These are phyloP conservation scores for Leptinotarsa haldemani DNA, from an alignment of 2,888 invertebrate species.

Conservation along the genomic window DNA sequence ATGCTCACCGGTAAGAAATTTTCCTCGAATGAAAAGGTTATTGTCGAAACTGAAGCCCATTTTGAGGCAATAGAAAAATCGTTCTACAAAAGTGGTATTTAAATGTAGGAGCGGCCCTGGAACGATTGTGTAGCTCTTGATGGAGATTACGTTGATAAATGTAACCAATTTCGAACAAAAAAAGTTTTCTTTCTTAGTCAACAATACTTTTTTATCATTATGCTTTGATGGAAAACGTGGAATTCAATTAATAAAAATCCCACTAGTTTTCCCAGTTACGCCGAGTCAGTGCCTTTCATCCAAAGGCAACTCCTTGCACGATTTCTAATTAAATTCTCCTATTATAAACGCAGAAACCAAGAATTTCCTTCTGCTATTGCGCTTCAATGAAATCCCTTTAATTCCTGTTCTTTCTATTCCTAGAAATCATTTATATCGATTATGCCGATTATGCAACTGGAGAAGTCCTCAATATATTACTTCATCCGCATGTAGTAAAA, in stretches of 20 bases:
- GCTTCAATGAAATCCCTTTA: slow-evolving; percentile 1
- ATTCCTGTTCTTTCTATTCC: slow-evolving; percentile 1
- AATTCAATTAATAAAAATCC: neutral
- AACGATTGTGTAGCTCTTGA: too few species aligned
- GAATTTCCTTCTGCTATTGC: slow-evolving; percentile 3
- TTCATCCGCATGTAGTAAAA: slow-evolving; percentile 11
- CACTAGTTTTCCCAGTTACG: neutral
- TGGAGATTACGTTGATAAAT: too few species aligned
- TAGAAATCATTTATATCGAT: slow-evolving; percentile 2
- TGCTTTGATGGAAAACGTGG: neutral
- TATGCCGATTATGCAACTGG: slow-evolving; percentile 10
- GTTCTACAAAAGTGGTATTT: too few species aligned
- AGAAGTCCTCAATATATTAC: slow-evolving; percentile 15
- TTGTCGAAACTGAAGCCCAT: too few species aligned
- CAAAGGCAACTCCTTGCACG: neutral
- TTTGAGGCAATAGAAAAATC: too few species aligned
- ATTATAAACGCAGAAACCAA: slow-evolving; percentile 2
- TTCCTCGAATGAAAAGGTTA: too few species aligned
- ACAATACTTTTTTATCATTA: too few species aligned
- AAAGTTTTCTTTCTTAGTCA: too few species aligned
- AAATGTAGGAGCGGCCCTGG: too few species aligned
- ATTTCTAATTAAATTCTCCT: slow-evolving; percentile 10
- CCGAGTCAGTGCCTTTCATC: neutral
- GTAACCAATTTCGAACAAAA: too few species aligned
- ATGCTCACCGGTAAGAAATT: too few species aligned